These are phyloP conservation scores for Psilopsiagon aymara DNA, from an alignment of 2,113 vertebrate species.

Conservation along the genomic window DNA sequence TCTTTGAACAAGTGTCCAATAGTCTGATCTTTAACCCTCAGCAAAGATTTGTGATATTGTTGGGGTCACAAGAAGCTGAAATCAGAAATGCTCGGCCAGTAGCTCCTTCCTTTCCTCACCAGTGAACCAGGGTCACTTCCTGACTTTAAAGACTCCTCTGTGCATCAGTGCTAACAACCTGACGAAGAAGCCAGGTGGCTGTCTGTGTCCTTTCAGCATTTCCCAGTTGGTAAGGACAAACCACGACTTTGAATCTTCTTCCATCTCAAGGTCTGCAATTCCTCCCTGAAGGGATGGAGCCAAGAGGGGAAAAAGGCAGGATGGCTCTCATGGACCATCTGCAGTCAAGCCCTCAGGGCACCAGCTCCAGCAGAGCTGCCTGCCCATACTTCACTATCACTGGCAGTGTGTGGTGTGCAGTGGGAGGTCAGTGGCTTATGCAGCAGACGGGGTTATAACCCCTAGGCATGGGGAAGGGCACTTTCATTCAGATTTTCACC, in stretches of 20 bases:
- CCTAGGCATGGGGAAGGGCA: not conserved
- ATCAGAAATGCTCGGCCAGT: not conserved
- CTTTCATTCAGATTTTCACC: not conserved
- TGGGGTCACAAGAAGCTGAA: not conserved
- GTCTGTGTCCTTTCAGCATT: not conserved
- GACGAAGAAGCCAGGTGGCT: conserved; percentile 5
- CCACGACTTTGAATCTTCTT: not conserved
- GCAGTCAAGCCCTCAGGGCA: not conserved
- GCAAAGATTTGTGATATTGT: not conserved
- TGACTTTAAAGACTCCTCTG: not conserved
- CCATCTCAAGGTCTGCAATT: fast-evolving
- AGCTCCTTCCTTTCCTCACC: not conserved
- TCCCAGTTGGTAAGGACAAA: not conserved
- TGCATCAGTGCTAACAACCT: not conserved
- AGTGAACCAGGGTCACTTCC: not conserved
- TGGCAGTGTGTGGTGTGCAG: fast-evolving
- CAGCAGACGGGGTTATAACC: not conserved
- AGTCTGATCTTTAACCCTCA: not conserved
- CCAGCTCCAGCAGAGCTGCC: not conserved
- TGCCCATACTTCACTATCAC: not conserved
- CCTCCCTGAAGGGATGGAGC: not conserved
- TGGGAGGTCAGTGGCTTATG: not conserved
- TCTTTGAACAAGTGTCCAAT: not conserved
- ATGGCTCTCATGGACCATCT: not conserved
- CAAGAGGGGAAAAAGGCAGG: not conserved